Evolutionary conservation across 2,797 vertebrate species (phyloP).

Genomic region (Lepilemur ruficaudatus): DNA sequence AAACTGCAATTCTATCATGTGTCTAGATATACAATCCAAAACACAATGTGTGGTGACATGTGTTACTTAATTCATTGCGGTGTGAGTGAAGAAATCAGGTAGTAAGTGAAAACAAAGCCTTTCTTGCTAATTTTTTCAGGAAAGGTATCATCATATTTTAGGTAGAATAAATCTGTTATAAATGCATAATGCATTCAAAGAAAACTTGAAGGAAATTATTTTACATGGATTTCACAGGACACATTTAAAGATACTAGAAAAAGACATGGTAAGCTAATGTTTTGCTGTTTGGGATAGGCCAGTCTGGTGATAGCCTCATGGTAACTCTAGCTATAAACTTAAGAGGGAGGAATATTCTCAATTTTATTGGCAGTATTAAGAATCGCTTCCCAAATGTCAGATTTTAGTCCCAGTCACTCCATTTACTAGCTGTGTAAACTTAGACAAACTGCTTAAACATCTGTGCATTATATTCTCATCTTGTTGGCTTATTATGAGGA

Average conservation of each 20-base stretch:
- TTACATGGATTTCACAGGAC: background rate
- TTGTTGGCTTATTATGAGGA: background rate
- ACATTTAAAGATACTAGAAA: background rate
- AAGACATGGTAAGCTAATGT: background rate
- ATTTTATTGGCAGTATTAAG: background rate
- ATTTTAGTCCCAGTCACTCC: background rate
- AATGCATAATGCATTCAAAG: background rate
- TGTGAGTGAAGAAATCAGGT: background rate
- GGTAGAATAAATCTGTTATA: background rate
- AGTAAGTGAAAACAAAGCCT: background rate
- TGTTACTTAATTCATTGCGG: background rate
- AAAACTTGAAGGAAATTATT: background rate
- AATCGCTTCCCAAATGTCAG: background rate
- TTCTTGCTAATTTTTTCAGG: background rate
- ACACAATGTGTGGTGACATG: background rate
- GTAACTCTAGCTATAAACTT: background rate
- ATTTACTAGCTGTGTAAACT: background rate
- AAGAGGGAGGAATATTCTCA: background rate
- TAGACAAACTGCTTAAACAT: background rate
- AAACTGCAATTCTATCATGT: background rate
- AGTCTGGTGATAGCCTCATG: background rate
- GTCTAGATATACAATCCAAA: background rate
- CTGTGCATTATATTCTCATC: background rate
- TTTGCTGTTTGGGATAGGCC: background rate
- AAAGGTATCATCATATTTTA: background rate